Evolutionary conservation across 2,797 vertebrate genomes (phyloP), one percentile per base, ranked within the genome.

Genomic region (Neosalanx taihuensis): DNA sequence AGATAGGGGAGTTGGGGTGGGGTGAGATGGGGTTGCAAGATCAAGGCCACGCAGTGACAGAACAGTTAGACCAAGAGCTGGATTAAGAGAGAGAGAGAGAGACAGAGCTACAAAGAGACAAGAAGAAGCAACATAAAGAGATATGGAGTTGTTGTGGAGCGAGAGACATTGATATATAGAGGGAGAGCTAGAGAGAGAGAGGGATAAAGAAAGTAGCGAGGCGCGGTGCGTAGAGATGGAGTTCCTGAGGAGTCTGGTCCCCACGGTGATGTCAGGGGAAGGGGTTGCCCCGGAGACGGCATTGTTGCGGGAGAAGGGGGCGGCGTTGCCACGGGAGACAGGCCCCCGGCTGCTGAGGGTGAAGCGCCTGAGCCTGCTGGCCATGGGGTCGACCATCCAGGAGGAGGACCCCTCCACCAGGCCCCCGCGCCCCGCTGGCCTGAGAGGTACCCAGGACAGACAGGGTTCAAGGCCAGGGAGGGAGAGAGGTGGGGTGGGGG

Each of bases 221-320:
- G 33, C 64, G 41, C 75, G 64, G 63, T 26, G 2, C 59, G 3
- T 2, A 56, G 79, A 75, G 64, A 98, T 98, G 96, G 96, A 98
- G 56, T 98, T 98, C 87, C 89, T 99, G 67, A 98, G 92, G 89
- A 96, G 94, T 90, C 93, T 96, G 0, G 93, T 97, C 78, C 96
- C 96, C 29, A 76, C 88, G 1, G 86, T 83, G 37, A 85, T 92
- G 84, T 94, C 91, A 6, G 94, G 94, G 78, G 95, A 96, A 7
- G 86, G 84, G 9, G 79, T 83, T 5, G 78, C 84, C 72, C 30
- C 78, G 80, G 94, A 95, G 49, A 79, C 80, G 37, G 88, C 85
- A 5, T 64, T 85, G 67, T 75, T 87, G 63, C 89, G 80, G 60
- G 95, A 95, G 29, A 84, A 87, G 0, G 94, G 93, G 51, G 51